Percentiles rank a stretch among this genome's conserved stretches.
These are phyloP conservation scores for Megalops cyprinoides DNA, from an alignment of 2,797 vertebrate species.

Conservation along the genomic window DNA sequence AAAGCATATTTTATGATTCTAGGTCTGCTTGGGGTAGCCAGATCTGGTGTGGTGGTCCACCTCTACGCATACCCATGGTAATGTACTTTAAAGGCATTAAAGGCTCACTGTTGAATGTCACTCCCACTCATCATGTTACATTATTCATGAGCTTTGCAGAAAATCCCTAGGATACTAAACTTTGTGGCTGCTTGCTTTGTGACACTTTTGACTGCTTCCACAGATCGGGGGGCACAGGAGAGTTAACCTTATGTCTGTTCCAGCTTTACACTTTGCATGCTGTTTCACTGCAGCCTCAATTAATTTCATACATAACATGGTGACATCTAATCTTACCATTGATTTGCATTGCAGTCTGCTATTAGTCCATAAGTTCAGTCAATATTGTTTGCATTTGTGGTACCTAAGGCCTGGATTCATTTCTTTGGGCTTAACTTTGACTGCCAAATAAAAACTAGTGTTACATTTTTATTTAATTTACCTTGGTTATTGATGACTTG, in stretches of 20 bases:
- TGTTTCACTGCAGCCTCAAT: not conserved
- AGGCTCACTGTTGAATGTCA: conserved; percentile 48
- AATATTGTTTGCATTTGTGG: not conserved
- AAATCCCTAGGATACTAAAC: too few relatives aligned
- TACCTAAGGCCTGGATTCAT: too few relatives aligned
- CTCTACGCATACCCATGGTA: conserved; percentile 26
- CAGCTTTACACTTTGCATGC: not conserved
- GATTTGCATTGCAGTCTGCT: not conserved
- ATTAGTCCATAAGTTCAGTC: not conserved
- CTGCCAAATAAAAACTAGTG: too few relatives aligned
- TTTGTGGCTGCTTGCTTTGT: too few relatives aligned
- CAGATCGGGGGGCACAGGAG: too few relatives aligned
- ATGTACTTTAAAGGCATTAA: conserved; percentile 41
- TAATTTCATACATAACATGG: too few relatives aligned
- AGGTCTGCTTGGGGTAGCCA: not conserved
- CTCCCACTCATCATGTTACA: conserved; percentile 12
- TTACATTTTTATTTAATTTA: too few relatives aligned
- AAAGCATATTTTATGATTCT: not conserved
- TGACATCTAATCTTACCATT: not conserved
- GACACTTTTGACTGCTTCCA: too few relatives aligned
- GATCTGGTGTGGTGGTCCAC: not conserved
- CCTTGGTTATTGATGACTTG: too few relatives aligned
- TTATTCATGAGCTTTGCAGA: conserved; percentile 47
- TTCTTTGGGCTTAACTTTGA: too few relatives aligned
- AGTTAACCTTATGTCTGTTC: not conserved